phyloP scores from a whole-genome alignment of 2,113 vertebrate species.

The Crotalus helleri region DNA sequence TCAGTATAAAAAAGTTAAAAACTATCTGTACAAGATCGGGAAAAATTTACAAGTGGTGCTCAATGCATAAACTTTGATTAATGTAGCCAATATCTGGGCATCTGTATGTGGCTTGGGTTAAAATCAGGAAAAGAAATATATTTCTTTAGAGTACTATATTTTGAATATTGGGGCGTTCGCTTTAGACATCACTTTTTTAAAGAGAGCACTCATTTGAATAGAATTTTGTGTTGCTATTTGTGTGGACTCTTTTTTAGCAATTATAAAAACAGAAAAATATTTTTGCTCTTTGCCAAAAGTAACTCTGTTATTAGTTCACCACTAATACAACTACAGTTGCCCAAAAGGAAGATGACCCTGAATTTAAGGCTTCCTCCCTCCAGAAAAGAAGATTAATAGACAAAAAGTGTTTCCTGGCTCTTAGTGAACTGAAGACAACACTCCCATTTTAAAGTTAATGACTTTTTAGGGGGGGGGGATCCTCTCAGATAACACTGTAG shows the following conservation, averaged over 20 bases:
- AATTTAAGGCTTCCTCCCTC: not conserved
- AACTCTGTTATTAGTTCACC: not conserved
- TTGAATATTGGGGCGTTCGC: not conserved
- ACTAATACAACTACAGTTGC: not conserved
- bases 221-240: not conserved
- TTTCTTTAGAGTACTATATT: not conserved
- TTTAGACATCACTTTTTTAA: not conserved
- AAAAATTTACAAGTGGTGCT: not conserved
- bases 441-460: not conserved
- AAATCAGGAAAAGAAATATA: not conserved
- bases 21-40: not conserved
- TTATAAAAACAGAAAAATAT: not conserved
- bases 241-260: fast-evolving
- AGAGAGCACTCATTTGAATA: not conserved
- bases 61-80: not conserved
- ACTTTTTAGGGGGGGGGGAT: not conserved
- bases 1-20: not conserved
- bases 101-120: not conserved
- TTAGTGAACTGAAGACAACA: not conserved
- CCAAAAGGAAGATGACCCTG: not conserved
- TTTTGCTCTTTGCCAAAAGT: not conserved
- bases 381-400: not conserved
- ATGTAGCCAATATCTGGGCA: constrained; percentile 4
- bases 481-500: not conserved
- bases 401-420: not conserved